Evolutionary conservation across 2,888 invertebrate species (phyloP).

Genomic region (Sipha maydis): DNA sequence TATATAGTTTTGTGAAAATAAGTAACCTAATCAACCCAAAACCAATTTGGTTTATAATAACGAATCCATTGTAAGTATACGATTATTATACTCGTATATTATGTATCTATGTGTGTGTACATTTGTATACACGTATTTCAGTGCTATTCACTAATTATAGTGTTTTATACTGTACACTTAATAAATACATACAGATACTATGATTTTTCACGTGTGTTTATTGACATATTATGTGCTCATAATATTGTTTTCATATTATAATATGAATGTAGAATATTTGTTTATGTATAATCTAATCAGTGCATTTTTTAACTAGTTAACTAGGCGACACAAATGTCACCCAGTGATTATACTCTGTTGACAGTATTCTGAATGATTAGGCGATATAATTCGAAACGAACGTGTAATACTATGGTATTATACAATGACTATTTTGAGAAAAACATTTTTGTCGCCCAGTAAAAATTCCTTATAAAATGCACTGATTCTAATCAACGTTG

Average conservation of each 20-base stretch:
- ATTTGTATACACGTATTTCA: background rate
- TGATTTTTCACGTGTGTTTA: slow-evolving; percentile 7
- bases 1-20: background rate
- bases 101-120: too few species aligned
- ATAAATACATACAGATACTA: background rate
- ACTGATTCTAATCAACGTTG: too few species aligned
- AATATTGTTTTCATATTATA: background rate
- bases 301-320: too few species aligned
- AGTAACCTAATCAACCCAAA: background rate
- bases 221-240: background rate
- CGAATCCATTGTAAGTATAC: background rate
- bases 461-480: too few species aligned
- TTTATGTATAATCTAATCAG: background rate
- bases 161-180: background rate
- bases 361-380: too few species aligned
- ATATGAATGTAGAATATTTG: background rate
- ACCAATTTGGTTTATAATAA: background rate
- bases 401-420: too few species aligned
- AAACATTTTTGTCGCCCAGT: too few species aligned
- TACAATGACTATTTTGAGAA: too few species aligned
- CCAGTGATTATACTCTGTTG: too few species aligned
- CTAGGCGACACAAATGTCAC: too few species aligned
- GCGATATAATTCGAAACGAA: too few species aligned
- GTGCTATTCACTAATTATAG: slow-evolving; percentile 15
- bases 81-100: background rate